Base-by-base conservation (phyloP, 2,888 invertebrate species). In the Empis livida region DNA sequence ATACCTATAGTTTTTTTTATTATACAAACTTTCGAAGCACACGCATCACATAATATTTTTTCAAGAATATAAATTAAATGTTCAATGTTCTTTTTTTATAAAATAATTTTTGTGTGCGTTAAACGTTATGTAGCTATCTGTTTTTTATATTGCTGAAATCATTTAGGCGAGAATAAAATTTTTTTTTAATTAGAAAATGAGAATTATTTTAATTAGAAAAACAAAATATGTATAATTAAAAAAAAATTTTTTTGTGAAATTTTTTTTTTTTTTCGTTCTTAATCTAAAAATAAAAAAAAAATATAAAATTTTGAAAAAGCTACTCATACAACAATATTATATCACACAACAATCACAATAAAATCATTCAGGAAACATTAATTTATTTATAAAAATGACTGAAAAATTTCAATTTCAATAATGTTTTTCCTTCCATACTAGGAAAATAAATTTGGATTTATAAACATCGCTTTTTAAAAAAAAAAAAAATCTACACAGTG, bases 151-250 rank as follows among this genome's bases (percentile, higher is more conserved):
- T 57, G 57, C 58, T 58, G 58, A 58, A 58, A 58, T 58, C 55
- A 57, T 57, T 58, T 58, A 56, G 57, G 55, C 53, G 55, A 58
- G 53, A 58, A 55, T 51, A 52, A 55, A 55, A 35, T 35, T 56
- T 57, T 55, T n/a, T 51, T 49, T 54, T 51, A 56, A 56, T 58
- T 55, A 58, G 57, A 56, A 27, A 27, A 27, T 27, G 48, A 48
- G 48, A 42, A 32, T 32, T 32, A 15, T 43, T 43, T 39, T 39
- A 39, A 47, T 41, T 32, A 40, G 39, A 17, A 43, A 47, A 47
- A 31, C 32, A 47, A 43, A 47, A 42, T 20, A 17, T 38, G n/a
- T 39, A 40, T 14, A 23, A 20, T n/a, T 32, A 39, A 49, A 42
- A 41, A 31, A 40, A 41, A 35, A 35, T n/a, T n/a, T 14, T 9